Base-by-base conservation (phyloP, 2,888 invertebrate species). In the Cabera pusaria region DNA sequence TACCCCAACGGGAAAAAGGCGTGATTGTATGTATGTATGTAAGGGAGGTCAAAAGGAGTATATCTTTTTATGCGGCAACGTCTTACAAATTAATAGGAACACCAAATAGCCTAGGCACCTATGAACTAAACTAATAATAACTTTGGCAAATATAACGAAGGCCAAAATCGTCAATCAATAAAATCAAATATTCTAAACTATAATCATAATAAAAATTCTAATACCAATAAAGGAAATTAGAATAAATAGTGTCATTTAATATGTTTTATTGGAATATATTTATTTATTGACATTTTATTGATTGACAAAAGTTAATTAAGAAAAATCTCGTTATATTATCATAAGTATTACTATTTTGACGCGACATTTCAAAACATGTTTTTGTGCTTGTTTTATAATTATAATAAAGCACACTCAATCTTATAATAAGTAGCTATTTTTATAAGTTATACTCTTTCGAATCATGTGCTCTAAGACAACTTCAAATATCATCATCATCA, bases 231-330 rank as follows among this genome's bases (percentile, higher is more conserved):
- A 31, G 26, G 17, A 42, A 26, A 42, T 26, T 29, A 22, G 7
- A 26, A 35, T 22, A 31, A 31, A 41, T 14, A 18, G 5, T 28
- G 17, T 25, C 24, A 7, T 34, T 29, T 25, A 26, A 10, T 27
- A n/a, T 25, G 11, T 26, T 28, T 34, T 31, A 41, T 34, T 7
- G 25, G 25, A 20, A 28, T 34, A 16, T 34, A 29, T 34, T 29
- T 35, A 36, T 35, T 35, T 41, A 29, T 35, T 41, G 41, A 14
- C 26, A 41, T 41, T 36, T 39, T 10, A 22, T 31, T 42, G 41
- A 42, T 42, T 36, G 41, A 35, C 35, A 36, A 36, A 36, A 42
- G 29, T 22, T 36, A 36, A 42, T 34, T 40, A 34, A 25, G 28
- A 31, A 31, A 14, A 14, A 25, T 31, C 14, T 31, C 25, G 22